Conservation (phyloP, 2,797 vertebrate genomes). For the Peromyscus attwateri region DNA sequence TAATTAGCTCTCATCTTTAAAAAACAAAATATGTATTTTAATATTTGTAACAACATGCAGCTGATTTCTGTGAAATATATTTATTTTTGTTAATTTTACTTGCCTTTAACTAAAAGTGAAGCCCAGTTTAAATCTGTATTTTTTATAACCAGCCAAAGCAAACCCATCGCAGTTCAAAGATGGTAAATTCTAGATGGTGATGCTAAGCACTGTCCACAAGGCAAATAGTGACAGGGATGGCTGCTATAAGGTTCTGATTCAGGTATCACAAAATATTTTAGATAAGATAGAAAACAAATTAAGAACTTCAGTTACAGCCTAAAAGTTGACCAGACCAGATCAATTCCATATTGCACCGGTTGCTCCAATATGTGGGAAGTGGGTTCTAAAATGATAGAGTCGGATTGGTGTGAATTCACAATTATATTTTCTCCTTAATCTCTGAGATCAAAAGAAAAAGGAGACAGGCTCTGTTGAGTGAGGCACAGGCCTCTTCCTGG, state of each 20-base stretch:
- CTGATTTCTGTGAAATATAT: constrained; percentile 70
- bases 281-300: constrained; percentile 62
- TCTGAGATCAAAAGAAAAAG: constrained; percentile 18
- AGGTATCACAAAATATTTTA: constrained; percentile 56
- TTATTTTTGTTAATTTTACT: constrained; percentile 62
- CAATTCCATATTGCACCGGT: constrained; percentile 44
- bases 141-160: constrained; percentile 74
- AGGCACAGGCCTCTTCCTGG: neutral
- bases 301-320: constrained; percentile 61
- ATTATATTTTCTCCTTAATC: constrained; percentile 7
- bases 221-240: constrained; percentile 30
- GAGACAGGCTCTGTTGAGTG: neutral
- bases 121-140: constrained; percentile 64
- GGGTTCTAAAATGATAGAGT: constrained; percentile 49
- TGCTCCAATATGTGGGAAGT: constrained; percentile 21
- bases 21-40: constrained; percentile 63
- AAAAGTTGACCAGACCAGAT: constrained; percentile 56
- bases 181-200: constrained; percentile 28
- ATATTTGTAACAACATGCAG: constrained; percentile 63
- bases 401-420: constrained; percentile 36
- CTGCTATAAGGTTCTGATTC: constrained; percentile 54
- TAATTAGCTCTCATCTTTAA: constrained; percentile 69
- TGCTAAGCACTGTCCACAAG: constrained; percentile 47
- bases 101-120: constrained; percentile 70
- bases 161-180: constrained; percentile 63